phyloP scores from a whole-genome alignment of 2,888 invertebrate genomes.

The Nycteola revayana region DNA sequence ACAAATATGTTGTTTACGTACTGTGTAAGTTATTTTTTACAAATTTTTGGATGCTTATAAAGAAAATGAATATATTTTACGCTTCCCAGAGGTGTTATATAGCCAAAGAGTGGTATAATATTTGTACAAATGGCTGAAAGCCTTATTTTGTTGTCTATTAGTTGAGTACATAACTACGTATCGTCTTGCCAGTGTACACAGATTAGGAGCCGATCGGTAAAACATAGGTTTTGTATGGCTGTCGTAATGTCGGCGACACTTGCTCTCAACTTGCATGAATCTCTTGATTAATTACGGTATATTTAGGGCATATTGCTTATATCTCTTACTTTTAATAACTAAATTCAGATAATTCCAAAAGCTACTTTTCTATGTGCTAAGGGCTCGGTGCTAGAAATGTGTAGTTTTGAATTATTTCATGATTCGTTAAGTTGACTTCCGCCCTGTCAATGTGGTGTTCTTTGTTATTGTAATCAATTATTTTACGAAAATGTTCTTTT shows the following conservation, averaged over 20 bases:
- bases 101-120: slow-evolving; percentile 66
- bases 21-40: slow-evolving; percentile 34
- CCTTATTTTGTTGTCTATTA: slow-evolving; percentile 52
- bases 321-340: too few species aligned
- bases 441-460: too few species aligned
- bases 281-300: slow-evolving; percentile 20
- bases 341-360: neutral
- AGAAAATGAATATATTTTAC: slow-evolving; percentile 53
- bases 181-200: slow-evolving; percentile 35
- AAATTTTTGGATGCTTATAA: slow-evolving; percentile 55
- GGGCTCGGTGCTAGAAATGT: too few species aligned
- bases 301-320: too few species aligned
- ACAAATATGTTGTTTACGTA: slow-evolving; percentile 35
- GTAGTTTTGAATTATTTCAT: too few species aligned
- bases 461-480: too few species aligned
- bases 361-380: neutral
- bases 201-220: slow-evolving; percentile 27
- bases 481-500: too few species aligned
- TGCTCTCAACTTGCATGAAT: slow-evolving; percentile 15
- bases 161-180: slow-evolving; percentile 41
- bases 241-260: slow-evolving; percentile 32
- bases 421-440: too few species aligned
- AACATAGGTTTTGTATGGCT: slow-evolving; percentile 15
- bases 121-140: slow-evolving; percentile 67
- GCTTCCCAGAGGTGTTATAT: slow-evolving; percentile 68